phyloP scores from a whole-genome alignment of 2,113 vertebrate species.

The Brachionichthys hirsutus region DNA sequence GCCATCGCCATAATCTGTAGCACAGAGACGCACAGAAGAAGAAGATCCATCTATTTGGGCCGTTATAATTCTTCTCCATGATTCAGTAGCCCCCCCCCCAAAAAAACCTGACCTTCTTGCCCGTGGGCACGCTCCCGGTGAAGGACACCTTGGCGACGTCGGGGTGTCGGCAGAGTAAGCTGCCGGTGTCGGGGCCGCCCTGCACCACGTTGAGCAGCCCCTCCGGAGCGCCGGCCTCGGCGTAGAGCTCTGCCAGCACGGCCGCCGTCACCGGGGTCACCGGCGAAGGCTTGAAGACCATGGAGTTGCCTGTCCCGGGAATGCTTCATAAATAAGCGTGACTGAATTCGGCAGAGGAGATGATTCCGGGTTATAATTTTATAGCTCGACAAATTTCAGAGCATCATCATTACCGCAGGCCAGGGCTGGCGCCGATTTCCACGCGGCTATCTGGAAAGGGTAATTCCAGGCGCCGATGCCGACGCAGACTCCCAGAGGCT shows the following conservation, averaged over 20 bases:
- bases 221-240: slow-evolving; percentile 83
- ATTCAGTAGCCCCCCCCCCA: too few relatives aligned
- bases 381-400: neutral
- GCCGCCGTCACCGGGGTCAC: slow-evolving; percentile 87
- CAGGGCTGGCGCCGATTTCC: slow-evolving; percentile 93
- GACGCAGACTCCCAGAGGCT: slow-evolving; percentile 92
- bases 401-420: slow-evolving; percentile 86
- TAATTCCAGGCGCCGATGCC: slow-evolving; percentile 99
- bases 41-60: neutral
- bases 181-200: slow-evolving; percentile 86
- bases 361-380: neutral
- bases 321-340: too few relatives aligned
- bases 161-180: slow-evolving; percentile 87
- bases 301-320: slow-evolving; percentile 95
- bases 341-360: too few relatives aligned
- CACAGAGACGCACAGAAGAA: neutral
- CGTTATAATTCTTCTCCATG: too few relatives aligned
- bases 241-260: slow-evolving; percentile 90
- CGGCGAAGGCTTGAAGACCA: slow-evolving; percentile 96
- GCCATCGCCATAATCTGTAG: slow-evolving; percentile 90
- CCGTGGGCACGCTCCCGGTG: slow-evolving; percentile 93
- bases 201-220: slow-evolving; percentile 95
- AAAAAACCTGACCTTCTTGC: slow-evolving; percentile 86
- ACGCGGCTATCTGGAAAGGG: slow-evolving; percentile 93
- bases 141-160: slow-evolving; percentile 94